Evolutionary conservation across 2,888 invertebrate species (phyloP).

Genomic region (Microchrysa polita): DNA sequence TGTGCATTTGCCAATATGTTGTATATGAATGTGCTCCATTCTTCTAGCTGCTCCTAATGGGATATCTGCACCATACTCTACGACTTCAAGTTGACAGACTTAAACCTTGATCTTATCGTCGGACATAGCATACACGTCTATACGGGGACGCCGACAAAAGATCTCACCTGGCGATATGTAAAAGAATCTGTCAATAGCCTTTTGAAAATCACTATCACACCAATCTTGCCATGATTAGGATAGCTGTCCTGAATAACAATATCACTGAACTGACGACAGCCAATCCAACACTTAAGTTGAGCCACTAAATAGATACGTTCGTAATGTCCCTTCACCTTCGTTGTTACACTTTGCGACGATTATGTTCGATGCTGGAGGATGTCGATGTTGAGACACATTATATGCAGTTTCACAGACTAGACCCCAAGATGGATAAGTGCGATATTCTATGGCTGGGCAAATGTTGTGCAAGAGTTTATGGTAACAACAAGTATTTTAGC

Average conservation of each 20-base stretch:
- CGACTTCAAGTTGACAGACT: conserved; percentile 29
- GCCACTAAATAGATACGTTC: conserved; percentile 29
- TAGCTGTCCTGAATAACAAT: conserved; percentile 44
- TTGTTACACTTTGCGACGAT: neutral
- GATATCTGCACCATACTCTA: conserved; percentile 26
- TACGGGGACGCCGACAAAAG: conserved; percentile 36
- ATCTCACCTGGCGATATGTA: conserved; percentile 41
- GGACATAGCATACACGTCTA: conserved; percentile 28
- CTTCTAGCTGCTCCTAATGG: conserved; percentile 6
- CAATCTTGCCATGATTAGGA: conserved; percentile 43
- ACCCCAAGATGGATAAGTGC: neutral
- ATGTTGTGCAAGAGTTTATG: conserved; percentile 7
- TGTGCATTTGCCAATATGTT: neutral
- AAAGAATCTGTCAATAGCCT: conserved; percentile 41
- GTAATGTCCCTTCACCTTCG: conserved; percentile 16
- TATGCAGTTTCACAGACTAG: neutral
- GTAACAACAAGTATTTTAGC: neutral
- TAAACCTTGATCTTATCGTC: conserved; percentile 34
- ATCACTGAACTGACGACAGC: conserved; percentile 38
- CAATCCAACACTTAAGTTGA: conserved; percentile 14
- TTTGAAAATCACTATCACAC: conserved; percentile 30
- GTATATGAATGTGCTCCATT: neutral
- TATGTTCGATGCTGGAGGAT: neutral
- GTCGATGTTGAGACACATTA: neutral
- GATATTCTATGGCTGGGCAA: conserved; percentile 2